Evolutionary conservation across 2,888 invertebrate species (phyloP).

Genomic region (Macaria notata): DNA sequence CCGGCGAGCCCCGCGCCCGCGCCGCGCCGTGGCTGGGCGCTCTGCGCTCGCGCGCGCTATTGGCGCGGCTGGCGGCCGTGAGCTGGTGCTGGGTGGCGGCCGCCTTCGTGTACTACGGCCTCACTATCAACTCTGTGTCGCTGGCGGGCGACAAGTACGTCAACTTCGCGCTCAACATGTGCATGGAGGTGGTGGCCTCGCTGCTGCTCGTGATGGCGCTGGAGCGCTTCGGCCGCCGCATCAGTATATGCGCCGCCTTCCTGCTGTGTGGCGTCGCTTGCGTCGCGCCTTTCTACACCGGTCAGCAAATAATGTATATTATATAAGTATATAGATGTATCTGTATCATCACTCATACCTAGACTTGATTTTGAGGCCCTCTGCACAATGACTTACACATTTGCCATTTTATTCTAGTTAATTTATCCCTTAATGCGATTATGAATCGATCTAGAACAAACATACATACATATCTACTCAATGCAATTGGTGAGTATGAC

Average conservation of each 20-base stretch:
- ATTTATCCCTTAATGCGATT: no score
- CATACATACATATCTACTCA: no score
- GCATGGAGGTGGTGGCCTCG: slow-evolving; percentile 74
- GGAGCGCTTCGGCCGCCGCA: slow-evolving; percentile 66
- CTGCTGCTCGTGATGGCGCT: slow-evolving; percentile 71
- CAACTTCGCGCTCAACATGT: slow-evolving; percentile 84
- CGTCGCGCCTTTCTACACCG: slow-evolving; percentile 58
- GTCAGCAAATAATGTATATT: no score
- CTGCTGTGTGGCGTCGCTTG: slow-evolving; percentile 63
- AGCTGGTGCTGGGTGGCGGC: slow-evolving; percentile 87
- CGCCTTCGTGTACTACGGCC: slow-evolving; percentile 90
- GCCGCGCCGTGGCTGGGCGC: slow-evolving; percentile 58
- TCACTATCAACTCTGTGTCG: slow-evolving; percentile 88
- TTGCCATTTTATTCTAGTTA: no score
- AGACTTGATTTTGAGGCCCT: no score
- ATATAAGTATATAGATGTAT: no score
- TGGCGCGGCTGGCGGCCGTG: slow-evolving; percentile 55
- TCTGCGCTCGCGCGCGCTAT: slow-evolving; percentile 53
- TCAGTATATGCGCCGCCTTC: slow-evolving; percentile 63
- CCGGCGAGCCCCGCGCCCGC: slow-evolving; percentile 55
- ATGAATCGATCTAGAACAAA: no score
- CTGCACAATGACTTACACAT: no score
- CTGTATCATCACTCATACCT: no score
- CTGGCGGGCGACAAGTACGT: slow-evolving; percentile 88
- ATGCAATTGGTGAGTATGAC: no score